Evolutionary conservation across 1,140 invertebrate genomes (phyloP).

Genomic region (Leucophenga varia): DNA sequence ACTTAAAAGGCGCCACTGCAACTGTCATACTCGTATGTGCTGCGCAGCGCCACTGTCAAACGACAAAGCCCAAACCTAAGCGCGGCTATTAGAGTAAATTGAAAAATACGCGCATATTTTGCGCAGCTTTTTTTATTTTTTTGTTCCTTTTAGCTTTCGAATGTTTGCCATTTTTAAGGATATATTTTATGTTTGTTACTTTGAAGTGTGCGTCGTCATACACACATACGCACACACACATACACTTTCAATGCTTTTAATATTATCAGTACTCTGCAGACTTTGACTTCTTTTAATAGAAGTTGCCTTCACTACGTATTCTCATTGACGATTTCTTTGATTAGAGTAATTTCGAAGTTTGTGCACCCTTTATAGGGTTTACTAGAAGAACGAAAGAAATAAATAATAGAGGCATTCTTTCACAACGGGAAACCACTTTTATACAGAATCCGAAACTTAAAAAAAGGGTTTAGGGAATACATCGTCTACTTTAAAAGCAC

Average conservation of each 20-base stretch:
- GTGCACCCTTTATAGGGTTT: too few relatives aligned
- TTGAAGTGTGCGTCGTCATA: constrained; percentile 37
- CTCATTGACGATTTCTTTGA: too few relatives aligned
- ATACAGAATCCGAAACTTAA: too few relatives aligned
- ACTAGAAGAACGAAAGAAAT: too few relatives aligned
- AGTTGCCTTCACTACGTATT: too few relatives aligned
- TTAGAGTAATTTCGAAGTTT: too few relatives aligned
- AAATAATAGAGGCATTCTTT: too few relatives aligned
- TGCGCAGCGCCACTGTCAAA: constrained; percentile 39
- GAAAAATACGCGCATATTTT: constrained; percentile 29
- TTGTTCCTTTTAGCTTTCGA: not conserved
- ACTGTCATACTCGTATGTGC: constrained; percentile 41
- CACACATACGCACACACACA: constrained; percentile 12
- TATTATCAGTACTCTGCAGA: constrained; percentile 48
- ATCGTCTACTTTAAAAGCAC: too few relatives aligned
- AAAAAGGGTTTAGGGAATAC: too few relatives aligned
- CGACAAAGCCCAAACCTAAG: constrained; percentile 31
- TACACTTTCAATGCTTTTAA: constrained; percentile 27
- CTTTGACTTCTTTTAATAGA: constrained; percentile 21
- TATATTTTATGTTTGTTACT: constrained; percentile 47
- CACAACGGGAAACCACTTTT: too few relatives aligned
- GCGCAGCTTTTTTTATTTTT: constrained; percentile 9
- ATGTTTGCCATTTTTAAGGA: too few relatives aligned
- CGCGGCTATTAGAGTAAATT: constrained; percentile 47
- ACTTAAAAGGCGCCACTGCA: too few relatives aligned